Conservation (phyloP, 2,797 vertebrate genomes). For the Pyrrhura leucotis region DNA sequence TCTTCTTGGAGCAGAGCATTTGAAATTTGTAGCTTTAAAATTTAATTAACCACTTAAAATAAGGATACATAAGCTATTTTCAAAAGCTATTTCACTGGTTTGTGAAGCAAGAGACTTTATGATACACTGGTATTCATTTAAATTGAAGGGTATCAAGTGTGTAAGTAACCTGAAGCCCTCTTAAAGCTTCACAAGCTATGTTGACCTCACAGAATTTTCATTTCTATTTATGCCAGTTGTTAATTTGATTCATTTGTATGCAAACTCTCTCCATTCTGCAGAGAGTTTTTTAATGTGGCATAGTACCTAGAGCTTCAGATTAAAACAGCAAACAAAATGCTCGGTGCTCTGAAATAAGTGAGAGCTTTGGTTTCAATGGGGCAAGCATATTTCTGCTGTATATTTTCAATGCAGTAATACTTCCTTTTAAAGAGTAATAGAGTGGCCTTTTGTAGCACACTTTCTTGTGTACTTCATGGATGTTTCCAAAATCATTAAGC, state of each 20-base stretch:
- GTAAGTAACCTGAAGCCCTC: neutral
- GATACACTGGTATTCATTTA: fast-evolving
- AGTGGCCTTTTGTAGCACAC: neutral
- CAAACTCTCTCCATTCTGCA: neutral
- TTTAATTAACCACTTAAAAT: neutral
- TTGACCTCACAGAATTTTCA: neutral
- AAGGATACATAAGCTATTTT: neutral
- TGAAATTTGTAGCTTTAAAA: neutral
- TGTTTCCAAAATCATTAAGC: neutral
- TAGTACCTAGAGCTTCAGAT: neutral
- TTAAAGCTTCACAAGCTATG: neutral
- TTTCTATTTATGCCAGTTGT: neutral
- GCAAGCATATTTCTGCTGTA: neutral
- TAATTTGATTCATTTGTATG: neutral
- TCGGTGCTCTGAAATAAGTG: neutral
- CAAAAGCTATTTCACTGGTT: neutral
- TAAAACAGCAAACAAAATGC: neutral
- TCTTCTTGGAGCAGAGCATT: neutral
- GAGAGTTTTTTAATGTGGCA: neutral
- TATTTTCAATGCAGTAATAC: neutral
- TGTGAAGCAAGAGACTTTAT: neutral
- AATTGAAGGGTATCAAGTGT: neutral
- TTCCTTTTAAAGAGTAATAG: neutral
- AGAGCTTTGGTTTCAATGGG: neutral
- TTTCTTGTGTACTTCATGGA: neutral